These are phyloP conservation scores for Hiodon alosoides DNA, from an alignment of 2,113 vertebrate species.

Conservation along the genomic window DNA sequence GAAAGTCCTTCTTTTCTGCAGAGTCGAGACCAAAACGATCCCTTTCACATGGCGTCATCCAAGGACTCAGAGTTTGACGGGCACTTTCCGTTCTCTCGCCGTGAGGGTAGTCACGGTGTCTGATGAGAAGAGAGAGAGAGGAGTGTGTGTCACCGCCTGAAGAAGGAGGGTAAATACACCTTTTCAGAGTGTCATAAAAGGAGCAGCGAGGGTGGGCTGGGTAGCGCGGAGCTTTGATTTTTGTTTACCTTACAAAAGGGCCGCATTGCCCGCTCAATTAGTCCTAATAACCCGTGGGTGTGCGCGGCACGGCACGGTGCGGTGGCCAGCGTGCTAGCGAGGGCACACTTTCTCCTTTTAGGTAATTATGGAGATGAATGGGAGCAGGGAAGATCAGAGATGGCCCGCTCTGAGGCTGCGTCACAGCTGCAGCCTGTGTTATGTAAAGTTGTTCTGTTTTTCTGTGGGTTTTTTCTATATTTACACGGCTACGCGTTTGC, in stretches of 20 bases:
- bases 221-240: conserved; percentile 53
- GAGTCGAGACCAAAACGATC: no score
- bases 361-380: conserved; percentile 62
- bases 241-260: conserved; percentile 55
- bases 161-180: conserved; percentile 11
- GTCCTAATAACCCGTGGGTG: conserved; percentile 54
- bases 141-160: background rate
- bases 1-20: no score
- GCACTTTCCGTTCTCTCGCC: no score
- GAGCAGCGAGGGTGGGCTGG: conserved; percentile 42
- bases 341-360: conserved; percentile 42
- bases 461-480: conserved; percentile 24
- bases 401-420: conserved; percentile 54
- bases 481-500: conserved; percentile 21
- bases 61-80: no score
- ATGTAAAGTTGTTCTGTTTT: conserved; percentile 52
- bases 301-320: conserved; percentile 11
- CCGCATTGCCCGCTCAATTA: conserved; percentile 60
- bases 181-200: conserved; percentile 31
- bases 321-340: background rate
- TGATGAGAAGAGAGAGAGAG: background rate
- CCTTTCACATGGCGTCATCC: no score
- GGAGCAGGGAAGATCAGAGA: conserved; percentile 52
- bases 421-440: conserved; percentile 54
- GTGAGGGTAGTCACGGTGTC: background rate